Conservation (phyloP, 2,888 invertebrate genomes). For the Hyppa rectilinea region DNA sequence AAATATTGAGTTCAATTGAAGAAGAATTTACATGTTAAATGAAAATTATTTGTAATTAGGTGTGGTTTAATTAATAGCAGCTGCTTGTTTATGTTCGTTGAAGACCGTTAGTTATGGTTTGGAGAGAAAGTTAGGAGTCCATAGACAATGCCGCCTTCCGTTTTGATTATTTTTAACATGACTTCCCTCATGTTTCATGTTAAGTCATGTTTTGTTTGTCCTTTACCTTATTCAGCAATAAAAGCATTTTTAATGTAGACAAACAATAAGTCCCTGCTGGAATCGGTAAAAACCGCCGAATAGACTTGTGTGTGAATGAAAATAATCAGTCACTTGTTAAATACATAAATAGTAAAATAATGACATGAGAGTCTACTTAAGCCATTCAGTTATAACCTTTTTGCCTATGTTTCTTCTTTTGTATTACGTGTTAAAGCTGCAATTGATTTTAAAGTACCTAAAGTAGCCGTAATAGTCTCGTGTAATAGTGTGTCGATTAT, state of each 20-base stretch:
- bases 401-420: slow-evolving; percentile 7
- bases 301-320: not conserved
- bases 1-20: slow-evolving; percentile 55
- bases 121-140: slow-evolving; percentile 35
- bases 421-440: slow-evolving; percentile 21
- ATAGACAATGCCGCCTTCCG: slow-evolving; percentile 44
- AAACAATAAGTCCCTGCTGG: not conserved
- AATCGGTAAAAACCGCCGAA: not conserved
- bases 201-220: too few species aligned
- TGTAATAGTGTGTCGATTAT: slow-evolving; percentile 22
- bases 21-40: slow-evolving; percentile 61
- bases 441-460: slow-evolving; percentile 40
- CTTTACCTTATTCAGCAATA: not conserved
- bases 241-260: not conserved
- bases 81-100: slow-evolving; percentile 47
- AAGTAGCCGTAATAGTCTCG: slow-evolving; percentile 15
- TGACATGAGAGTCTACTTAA: not conserved
- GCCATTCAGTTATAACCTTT: not conserved
- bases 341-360: not conserved
- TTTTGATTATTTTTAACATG: not conserved
- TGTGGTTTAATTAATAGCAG: slow-evolving; percentile 57
- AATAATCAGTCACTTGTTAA: not conserved
- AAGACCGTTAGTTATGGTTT: slow-evolving; percentile 52
- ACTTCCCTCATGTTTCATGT: too few species aligned
- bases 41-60: slow-evolving; percentile 60